Evolutionary conservation across 2,113 vertebrate genomes (phyloP).

Genomic region (Psittacula cyanocephala): DNA sequence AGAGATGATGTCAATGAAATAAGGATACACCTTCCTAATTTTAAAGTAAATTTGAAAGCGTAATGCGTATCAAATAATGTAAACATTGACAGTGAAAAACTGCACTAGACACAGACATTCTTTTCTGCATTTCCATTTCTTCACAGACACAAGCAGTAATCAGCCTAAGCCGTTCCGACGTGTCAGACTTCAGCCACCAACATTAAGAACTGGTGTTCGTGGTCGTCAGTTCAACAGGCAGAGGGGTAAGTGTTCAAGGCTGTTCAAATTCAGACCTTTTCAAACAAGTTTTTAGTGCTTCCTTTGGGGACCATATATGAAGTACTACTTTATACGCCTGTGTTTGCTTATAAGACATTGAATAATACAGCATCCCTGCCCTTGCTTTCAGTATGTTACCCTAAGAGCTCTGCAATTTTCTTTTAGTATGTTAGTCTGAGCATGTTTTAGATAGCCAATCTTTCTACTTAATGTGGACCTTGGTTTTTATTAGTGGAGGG

Average conservation of each 20-base stretch:
- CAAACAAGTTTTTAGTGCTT: not conserved
- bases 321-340: not conserved
- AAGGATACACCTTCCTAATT: not conserved
- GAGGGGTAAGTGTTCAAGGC: slow-evolving; percentile 66
- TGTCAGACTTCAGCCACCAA: slow-evolving; percentile 85
- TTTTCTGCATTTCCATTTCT: not conserved
- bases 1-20: not conserved
- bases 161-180: slow-evolving; percentile 82
- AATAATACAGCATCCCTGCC: not conserved
- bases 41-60: not conserved
- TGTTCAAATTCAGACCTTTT: not conserved
- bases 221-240: slow-evolving; percentile 85
- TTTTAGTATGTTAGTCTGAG: not conserved
- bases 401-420: not conserved
- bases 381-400: fast-evolving
- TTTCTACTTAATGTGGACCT: not conserved
- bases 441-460: not conserved
- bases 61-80: not conserved
- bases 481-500: not conserved
- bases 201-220: slow-evolving; percentile 82
- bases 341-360: not conserved
- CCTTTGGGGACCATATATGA: not conserved
- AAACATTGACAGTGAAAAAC: not conserved
- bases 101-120: not conserved
- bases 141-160: slow-evolving; percentile 86